These are phyloP conservation scores for Karalla daura DNA, from an alignment of 2,797 vertebrate species.

Conservation along the genomic window DNA sequence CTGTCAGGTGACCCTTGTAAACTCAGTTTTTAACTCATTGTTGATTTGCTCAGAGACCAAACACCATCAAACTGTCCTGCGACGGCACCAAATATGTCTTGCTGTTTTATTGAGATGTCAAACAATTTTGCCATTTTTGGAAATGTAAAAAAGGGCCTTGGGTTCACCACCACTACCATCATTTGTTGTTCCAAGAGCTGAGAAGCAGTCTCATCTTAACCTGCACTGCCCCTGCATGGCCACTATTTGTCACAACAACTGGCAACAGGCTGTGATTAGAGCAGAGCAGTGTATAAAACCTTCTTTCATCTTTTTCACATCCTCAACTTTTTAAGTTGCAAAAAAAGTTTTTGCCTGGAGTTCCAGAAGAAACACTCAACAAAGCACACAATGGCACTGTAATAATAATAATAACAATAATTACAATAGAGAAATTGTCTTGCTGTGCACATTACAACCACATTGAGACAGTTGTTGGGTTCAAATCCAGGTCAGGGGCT, in stretches of 20 bases:
- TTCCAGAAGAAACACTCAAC: too few species aligned
- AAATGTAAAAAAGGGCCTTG: not conserved
- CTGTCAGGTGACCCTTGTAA: constrained; percentile 6
- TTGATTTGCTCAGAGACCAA: not conserved
- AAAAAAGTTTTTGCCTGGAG: too few species aligned
- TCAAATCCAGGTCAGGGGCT: too few species aligned
- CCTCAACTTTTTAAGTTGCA: too few species aligned
- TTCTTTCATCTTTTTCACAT: too few species aligned
- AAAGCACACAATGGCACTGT: too few species aligned
- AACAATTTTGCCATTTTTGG: not conserved
- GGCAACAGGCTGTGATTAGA: too few species aligned
- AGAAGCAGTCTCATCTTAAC: not conserved
- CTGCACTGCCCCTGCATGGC: constrained; percentile 42
- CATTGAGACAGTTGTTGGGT: too few species aligned
- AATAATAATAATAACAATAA: too few species aligned
- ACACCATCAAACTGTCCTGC: not conserved
- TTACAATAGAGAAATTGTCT: too few species aligned
- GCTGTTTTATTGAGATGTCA: not conserved
- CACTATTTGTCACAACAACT: constrained; percentile 27
- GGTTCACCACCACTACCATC: not conserved
- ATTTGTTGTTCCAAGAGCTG: not conserved
- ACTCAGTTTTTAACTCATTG: not conserved
- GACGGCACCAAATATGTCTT: not conserved
- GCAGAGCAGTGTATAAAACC: too few species aligned
- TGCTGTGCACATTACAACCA: too few species aligned